Evolutionary conservation across 2,888 invertebrate genomes (phyloP).

Genomic region (Plagodis dolabraria): DNA sequence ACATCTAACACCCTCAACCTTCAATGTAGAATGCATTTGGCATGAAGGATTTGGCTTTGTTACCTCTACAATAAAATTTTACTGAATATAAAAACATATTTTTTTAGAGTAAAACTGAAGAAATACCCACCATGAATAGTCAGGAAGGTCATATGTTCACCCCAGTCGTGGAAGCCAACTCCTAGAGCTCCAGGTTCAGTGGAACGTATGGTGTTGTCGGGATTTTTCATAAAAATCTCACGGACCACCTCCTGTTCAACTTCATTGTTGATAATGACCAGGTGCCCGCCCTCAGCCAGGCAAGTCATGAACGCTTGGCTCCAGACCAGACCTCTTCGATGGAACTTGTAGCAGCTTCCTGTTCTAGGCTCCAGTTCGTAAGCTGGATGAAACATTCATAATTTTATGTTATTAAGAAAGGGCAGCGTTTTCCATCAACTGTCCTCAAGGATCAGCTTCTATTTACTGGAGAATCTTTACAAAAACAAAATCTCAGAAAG

Average conservation of each 20-base stretch:
- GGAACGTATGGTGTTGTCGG: slow-evolving; percentile 26
- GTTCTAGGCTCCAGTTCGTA: slow-evolving; percentile 40
- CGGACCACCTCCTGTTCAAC: slow-evolving; percentile 43
- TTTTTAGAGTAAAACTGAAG: background rate
- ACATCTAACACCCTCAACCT: too few relatives aligned
- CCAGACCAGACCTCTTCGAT: slow-evolving; percentile 49
- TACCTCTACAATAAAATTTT: background rate
- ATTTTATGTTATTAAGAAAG: background rate
- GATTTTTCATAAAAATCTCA: slow-evolving; percentile 40
- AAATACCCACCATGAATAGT: slow-evolving; percentile 48
- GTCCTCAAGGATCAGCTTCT: background rate
- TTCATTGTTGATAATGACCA: slow-evolving; percentile 56
- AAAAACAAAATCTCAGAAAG: too few relatives aligned
- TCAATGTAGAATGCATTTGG: too few relatives aligned
- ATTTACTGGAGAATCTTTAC: too few relatives aligned
- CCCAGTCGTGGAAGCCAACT: slow-evolving; percentile 50
- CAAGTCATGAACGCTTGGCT: slow-evolving; percentile 55
- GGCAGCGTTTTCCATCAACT: background rate
- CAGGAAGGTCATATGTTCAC: slow-evolving; percentile 45
- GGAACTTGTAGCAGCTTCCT: slow-evolving; percentile 56
- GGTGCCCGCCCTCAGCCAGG: slow-evolving; percentile 38
- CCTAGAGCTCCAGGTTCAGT: slow-evolving; percentile 32
- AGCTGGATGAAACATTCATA: slow-evolving; percentile 7
- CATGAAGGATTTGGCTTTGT: background rate
- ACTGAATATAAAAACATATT: background rate